Base-by-base conservation (phyloP, 2,797 vertebrate genomes). In the Poecilia wingei region DNA sequence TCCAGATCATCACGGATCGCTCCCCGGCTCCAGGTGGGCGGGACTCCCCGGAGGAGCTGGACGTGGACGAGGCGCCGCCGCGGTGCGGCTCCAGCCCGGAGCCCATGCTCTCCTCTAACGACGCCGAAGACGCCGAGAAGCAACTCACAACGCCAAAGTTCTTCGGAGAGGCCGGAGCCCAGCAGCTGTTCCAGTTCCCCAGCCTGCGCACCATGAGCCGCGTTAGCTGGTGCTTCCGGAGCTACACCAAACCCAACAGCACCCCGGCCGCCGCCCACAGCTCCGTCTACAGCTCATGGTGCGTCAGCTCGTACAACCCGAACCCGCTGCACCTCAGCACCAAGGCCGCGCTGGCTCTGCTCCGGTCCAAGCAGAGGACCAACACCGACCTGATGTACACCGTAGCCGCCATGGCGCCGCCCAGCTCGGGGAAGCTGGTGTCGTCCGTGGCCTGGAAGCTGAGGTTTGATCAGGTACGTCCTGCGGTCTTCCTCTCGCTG, bases 211-310 rank as follows among this genome's bases (percentile, higher is more conserved):
- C 98, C 18, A 96, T 94, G 13, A 99, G 98, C 84, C 96, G 96
- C 86, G 97, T 99, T 86, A 99, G 97, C 95, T 99, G 98, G 98
- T 99, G 98, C 94, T 99, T 99, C 93, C 95, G 99, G 84, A 99
- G 98, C 95, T 98, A 98, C 93, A 97, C 97, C 14, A 99, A 98
- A 94, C 98, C 98, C 85, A 99, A 94, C 94, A 97, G 95, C 71
- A 81, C 90, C 82, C 96, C 96, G 81, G 95, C 96, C 28, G 95
- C 95, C 36, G 90, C 96, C 76, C 96, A 95, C 59, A 95, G 96
- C 88, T 99, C 98, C 0, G 97, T 98, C 91, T 99, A 99, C 95
- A 96, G 95, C 84, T 97, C 97, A 0, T 99, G 98, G 98, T 96
- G 96, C 84, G 95, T 99, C 77, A 98, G 98, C 95, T 97, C 97